Evolutionary conservation across 2,113 vertebrate species (phyloP).

Genomic region (Lamprotornis superbus): DNA sequence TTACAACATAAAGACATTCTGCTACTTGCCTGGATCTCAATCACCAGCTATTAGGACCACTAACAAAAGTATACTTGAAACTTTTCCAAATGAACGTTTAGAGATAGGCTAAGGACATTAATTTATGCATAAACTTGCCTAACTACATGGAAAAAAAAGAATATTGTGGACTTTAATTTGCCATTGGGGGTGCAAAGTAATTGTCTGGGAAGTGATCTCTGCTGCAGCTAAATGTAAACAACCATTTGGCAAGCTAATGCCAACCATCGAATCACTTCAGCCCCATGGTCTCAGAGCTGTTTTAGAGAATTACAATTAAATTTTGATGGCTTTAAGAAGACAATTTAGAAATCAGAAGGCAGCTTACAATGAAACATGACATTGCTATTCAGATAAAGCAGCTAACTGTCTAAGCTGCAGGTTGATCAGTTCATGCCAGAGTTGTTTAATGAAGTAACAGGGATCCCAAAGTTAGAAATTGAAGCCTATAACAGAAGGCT

Average conservation of each 20-base stretch:
- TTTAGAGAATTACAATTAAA: neutral
- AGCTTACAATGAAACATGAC: neutral
- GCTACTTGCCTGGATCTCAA: neutral
- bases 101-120: neutral
- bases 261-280: neutral
- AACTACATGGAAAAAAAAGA: neutral
- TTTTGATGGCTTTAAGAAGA: neutral
- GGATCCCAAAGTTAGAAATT: neutral
- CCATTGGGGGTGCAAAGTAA: neutral
- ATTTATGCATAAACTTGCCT: neutral
- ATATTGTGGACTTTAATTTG: neutral
- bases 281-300: neutral
- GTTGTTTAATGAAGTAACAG: neutral
- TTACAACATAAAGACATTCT: neutral
- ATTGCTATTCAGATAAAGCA: neutral
- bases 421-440: neutral
- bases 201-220: neutral
- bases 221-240: neutral
- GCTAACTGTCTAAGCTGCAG: neutral
- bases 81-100: neutral
- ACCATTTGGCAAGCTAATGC: neutral
- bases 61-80: neutral
- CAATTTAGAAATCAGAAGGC: neutral
- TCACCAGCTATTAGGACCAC: neutral
- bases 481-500: neutral